Evolutionary conservation across 2,113 vertebrate species (phyloP).

Genomic region (Myiozetetes cayanensis): DNA sequence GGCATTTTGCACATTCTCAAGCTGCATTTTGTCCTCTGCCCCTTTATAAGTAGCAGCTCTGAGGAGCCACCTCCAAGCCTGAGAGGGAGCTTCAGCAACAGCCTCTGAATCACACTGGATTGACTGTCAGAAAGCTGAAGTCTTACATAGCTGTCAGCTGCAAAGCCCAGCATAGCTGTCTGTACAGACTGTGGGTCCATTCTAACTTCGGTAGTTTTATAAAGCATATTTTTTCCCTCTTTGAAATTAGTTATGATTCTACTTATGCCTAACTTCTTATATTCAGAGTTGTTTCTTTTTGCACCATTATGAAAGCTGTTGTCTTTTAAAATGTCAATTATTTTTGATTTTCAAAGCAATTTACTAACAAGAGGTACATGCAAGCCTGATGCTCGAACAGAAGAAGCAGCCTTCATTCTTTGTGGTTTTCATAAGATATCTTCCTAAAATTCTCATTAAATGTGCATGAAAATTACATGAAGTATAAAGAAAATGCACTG

Average conservation of each 20-base stretch:
- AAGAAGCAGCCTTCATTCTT: neutral
- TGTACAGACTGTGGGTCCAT: rapidly evolving
- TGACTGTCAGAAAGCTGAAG: neutral
- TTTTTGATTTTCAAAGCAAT: conserved; percentile 46
- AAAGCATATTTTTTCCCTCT: neutral
- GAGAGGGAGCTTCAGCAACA: neutral
- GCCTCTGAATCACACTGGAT: neutral
- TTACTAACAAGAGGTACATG: neutral
- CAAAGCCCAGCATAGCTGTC: neutral
- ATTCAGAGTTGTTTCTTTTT: neutral
- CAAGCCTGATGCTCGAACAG: neutral
- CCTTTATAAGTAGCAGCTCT: neutral
- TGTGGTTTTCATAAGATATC: neutral
- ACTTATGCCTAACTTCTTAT: neutral
- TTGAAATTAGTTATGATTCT: neutral
- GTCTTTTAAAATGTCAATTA: conserved; percentile 20
- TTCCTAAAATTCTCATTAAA: conserved; percentile 10
- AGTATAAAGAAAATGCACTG: neutral
- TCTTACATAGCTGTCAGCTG: neutral
- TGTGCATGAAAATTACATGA: neutral
- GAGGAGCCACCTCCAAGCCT: neutral
- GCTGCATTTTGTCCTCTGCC: neutral
- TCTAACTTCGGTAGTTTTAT: neutral
- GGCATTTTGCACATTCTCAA: neutral
- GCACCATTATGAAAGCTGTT: neutral